Base-by-base conservation (phyloP, 2,797 vertebrate species). In the Sebastes steindachneri region DNA sequence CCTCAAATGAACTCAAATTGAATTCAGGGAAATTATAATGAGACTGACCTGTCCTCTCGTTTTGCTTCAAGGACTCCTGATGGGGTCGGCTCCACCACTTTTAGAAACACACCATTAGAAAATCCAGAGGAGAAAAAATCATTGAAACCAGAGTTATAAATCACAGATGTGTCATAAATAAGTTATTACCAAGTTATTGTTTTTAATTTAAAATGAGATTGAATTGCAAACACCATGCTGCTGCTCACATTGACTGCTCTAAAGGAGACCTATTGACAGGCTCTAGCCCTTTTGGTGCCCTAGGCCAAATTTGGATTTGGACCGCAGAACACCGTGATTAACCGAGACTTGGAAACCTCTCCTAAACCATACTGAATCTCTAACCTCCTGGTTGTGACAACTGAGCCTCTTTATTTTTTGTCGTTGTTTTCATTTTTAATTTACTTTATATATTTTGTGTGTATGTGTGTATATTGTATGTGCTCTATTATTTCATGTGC, bases 121-220 rank as follows among this genome's bases (percentile, higher is more conserved):
- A 73, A 74, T 54, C 37, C 11, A 25, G 45, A 70, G 33, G 15
- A 17, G 65, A 77, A 75, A 80, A 73, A 88, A 82, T 78, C 53
- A 83, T 84, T 62, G 17, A 73, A 73, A n/a, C 29, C 78, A 53
- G 33, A 31, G 67, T 58, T 84, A 80, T 86, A 79, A 91, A 88
- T 90, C 82, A 79, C 77, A 9, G 26, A 33, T 71, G 73, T 55
- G 77, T 55, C 85, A 85, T 90, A 37, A 84, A 92, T 89, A 87
- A 89, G 73, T 91, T n/a, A 92, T 85, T 69, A 55, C 54, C 63
- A 73, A 23, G 77, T 90, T 90, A 83, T 92, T 89, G 81, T 88
- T 91, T 91, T 87, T 88, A 84, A 89, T 94, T 80, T 83, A 58
- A 83, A 86, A 84, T 77, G n/a, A 80, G 64, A 86, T 58, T 83